phyloP scores from a whole-genome alignment of 2,797 vertebrate species.

The Acomys russatus region DNA sequence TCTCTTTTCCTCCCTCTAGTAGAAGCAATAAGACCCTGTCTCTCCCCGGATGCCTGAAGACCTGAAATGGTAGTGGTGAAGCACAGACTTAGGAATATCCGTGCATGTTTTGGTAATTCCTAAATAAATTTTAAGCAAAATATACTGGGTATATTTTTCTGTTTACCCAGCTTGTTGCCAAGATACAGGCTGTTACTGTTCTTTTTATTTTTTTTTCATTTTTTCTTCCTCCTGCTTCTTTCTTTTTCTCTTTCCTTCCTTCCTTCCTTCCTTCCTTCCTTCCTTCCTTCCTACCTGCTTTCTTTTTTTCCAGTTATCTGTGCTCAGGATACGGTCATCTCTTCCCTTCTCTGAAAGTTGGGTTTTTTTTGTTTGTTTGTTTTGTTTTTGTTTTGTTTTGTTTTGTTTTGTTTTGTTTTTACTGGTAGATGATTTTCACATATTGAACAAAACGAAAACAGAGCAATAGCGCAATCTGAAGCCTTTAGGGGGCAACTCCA shows the following conservation, averaged over 20 bases:
- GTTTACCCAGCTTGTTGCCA: neutral
- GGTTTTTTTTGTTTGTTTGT: too few relatives aligned
- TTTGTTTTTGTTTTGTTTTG: too few relatives aligned
- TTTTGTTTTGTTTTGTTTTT: too few relatives aligned
- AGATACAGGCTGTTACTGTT: neutral
- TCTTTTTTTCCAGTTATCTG: neutral
- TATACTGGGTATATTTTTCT: fast-evolving
- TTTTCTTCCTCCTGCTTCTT: neutral
- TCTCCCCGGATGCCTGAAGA: neutral
- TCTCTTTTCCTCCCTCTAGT: neutral
- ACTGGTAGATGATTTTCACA: neutral
- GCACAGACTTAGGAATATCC: neutral
- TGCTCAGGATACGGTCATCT: neutral
- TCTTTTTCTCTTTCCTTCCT: too few relatives aligned
- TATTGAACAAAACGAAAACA: neutral
- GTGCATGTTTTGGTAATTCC: neutral
- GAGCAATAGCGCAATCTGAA: neutral
- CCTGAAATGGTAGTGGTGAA: too few relatives aligned
- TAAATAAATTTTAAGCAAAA: neutral
- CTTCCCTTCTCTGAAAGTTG: neutral
- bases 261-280: too few relatives aligned
- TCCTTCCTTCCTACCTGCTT: too few relatives aligned
- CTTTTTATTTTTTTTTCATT: neutral
- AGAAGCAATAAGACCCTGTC: neutral
- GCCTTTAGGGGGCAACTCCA: neutral